These are phyloP conservation scores for Rhyacophila evoluta DNA, from an alignment of 2,888 invertebrate genomes.

Conservation along the genomic window DNA sequence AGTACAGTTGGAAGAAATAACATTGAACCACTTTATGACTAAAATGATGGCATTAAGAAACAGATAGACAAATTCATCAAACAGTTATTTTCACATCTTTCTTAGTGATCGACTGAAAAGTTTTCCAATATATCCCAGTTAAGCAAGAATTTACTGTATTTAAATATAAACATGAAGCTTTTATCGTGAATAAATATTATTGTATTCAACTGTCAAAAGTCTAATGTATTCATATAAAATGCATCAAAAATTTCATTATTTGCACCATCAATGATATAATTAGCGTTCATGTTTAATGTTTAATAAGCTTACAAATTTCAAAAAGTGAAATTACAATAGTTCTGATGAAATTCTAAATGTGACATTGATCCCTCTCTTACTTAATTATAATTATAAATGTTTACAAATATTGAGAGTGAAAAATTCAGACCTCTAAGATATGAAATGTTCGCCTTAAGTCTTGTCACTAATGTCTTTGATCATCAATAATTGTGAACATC, in stretches of 20 bases:
- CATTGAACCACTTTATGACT: too few species aligned
- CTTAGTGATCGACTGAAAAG: too few species aligned
- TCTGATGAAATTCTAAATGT: background rate
- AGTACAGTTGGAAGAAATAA: too few species aligned
- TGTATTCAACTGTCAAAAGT: background rate
- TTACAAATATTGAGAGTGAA: slow-evolving; percentile 11
- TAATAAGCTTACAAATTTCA: background rate
- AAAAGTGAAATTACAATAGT: background rate
- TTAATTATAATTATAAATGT: background rate
- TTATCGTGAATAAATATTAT: too few species aligned
- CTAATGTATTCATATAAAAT: background rate
- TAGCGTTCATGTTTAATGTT: background rate
- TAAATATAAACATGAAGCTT: too few species aligned
- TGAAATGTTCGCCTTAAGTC: background rate
- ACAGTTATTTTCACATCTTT: too few species aligned
- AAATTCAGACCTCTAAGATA: background rate
- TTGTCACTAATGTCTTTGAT: too few species aligned
- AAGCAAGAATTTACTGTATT: too few species aligned
- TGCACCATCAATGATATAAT: slow-evolving; percentile 36
- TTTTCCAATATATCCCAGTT: too few species aligned
- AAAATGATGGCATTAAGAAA: too few species aligned
- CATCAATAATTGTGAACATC: background rate
- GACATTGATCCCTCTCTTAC: background rate
- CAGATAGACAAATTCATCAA: too few species aligned
- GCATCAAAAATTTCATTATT: slow-evolving; percentile 6